Conservation (phyloP, 2,797 vertebrate species). For the Morus bassanus region DNA sequence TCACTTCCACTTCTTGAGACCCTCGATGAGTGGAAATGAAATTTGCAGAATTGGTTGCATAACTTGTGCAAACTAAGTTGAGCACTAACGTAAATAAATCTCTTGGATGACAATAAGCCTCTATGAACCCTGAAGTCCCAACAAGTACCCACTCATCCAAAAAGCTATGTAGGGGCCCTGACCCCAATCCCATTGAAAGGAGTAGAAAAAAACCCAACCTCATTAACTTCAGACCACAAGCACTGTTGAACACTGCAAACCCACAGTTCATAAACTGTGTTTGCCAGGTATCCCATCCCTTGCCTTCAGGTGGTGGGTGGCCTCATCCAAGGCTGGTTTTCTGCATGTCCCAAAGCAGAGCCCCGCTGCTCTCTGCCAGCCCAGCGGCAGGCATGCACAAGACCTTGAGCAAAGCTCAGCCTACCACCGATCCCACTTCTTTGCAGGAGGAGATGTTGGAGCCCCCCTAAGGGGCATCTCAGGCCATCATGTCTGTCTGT, state of each 20-base stretch:
- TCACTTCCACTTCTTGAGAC: neutral
- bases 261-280: neutral
- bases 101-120: neutral
- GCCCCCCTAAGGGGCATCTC: neutral
- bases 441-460: neutral
- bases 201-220: neutral
- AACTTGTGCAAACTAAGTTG: neutral
- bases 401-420: neutral
- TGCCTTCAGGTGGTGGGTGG: neutral
- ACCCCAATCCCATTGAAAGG: neutral
- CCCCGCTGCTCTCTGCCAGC: neutral
- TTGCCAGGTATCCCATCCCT: neutral
- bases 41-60: neutral
- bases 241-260: neutral
- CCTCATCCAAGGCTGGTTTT: neutral
- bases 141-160: neutral
- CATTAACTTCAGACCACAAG: neutral
- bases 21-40: neutral
- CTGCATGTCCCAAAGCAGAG: neutral
- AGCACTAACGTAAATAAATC: rapidly evolving
- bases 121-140: neutral
- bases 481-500: rapidly evolving
- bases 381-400: neutral
- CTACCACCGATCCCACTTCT: too few relatives aligned
- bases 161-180: neutral